Percentiles rank a stretch among this genome's conserved stretches.
phyloP scores from a whole-genome alignment of 64 coral and sea anemone genomes.

The Montipora sp. region DNA sequence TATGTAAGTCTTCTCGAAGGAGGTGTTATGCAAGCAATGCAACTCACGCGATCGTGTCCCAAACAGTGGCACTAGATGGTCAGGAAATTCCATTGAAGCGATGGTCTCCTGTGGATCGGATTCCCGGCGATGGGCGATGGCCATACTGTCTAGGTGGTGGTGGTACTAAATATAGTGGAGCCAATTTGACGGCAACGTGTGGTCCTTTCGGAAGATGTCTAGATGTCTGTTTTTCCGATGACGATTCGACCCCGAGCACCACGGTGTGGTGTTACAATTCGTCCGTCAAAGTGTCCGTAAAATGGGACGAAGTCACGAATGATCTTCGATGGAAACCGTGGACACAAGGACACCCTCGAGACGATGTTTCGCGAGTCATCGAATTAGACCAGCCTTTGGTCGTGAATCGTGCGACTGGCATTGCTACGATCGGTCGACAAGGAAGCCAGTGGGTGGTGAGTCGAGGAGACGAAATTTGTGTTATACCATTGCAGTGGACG shows the following conservation, averaged over 20 bases:
- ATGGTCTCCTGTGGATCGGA: not conserved
- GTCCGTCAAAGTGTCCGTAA: not conserved
- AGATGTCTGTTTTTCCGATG: not conserved
- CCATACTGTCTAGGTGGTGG: not conserved
- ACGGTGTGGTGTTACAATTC: not conserved
- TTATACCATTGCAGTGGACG: not conserved
- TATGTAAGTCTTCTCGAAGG: not conserved
- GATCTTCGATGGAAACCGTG: not conserved
- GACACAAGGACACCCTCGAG: not conserved
- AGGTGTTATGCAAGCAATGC: not conserved
- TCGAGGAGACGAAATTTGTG: not conserved
- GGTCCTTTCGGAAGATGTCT: not conserved
- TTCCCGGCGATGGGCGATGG: not conserved
- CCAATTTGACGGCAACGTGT: not conserved
- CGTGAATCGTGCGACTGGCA: not conserved
- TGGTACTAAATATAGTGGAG: not conserved
- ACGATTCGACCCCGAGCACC: not conserved
- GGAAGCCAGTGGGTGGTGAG: not conserved
- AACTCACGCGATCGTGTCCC: not conserved
- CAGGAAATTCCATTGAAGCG: not conserved
- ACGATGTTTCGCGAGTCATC: not conserved
- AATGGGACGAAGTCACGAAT: not conserved
- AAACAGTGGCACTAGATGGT: not conserved
- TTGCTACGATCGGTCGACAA: not conserved
- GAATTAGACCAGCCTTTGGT: not conserved